Conservation (phyloP, 2,113 vertebrate species). For the Ammodramus savannarum region DNA sequence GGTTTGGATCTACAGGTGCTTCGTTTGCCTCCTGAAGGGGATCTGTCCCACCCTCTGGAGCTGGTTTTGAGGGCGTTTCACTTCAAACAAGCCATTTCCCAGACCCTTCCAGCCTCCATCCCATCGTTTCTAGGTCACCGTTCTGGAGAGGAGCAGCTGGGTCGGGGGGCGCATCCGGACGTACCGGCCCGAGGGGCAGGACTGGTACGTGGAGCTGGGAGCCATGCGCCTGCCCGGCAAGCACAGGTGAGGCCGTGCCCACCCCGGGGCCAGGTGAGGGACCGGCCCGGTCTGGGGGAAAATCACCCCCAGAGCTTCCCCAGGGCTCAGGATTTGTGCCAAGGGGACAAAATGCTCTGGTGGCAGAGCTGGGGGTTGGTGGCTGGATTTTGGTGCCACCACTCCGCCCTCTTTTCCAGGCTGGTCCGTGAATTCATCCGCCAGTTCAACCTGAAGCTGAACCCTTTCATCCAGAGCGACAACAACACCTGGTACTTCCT, state of each 20-base stretch:
- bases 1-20: not conserved
- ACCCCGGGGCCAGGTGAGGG: rapidly evolving
- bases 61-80: not conserved
- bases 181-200: rapidly evolving
- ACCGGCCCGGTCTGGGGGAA: rapidly evolving
- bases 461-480: not conserved
- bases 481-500: not conserved
- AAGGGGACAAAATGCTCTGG: rapidly evolving
- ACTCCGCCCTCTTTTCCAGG: not conserved
- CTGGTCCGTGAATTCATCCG: not conserved
- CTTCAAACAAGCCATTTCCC: not conserved
- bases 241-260: not conserved
- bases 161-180: not conserved
- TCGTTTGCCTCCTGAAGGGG: not conserved
- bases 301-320: too few species aligned
- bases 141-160: not conserved
- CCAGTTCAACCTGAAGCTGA: not conserved
- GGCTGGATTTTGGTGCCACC: rapidly evolving
- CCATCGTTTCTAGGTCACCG: not conserved
- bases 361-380: not conserved
- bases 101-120: rapidly evolving
- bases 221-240: not conserved
- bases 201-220: constrained; percentile 44
- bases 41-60: not conserved
- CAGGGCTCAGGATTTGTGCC: rapidly evolving